A percentile compares a stretch with the other conserved stretches of the same genome.
These are phyloP conservation scores for Machimus atricapillus DNA, from an alignment of 2,888 invertebrate species.

Conservation along the genomic window DNA sequence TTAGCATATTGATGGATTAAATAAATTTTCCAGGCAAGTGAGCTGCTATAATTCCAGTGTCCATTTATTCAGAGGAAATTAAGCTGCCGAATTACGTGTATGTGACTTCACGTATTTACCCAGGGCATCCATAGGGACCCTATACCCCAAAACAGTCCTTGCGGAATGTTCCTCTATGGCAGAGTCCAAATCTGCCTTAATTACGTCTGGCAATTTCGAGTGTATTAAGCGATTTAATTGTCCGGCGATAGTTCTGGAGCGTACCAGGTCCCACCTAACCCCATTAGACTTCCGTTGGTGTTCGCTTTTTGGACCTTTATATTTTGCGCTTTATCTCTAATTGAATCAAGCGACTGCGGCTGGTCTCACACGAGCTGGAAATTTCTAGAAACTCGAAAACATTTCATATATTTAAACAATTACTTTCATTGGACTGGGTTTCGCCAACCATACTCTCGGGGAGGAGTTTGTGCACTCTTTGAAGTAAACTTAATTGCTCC, in stretches of 20 bases:
- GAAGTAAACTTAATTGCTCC: neutral
- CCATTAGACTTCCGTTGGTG: neutral
- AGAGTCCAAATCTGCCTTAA: neutral
- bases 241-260: neutral
- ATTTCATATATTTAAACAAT: neutral
- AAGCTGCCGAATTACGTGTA: neutral
- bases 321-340: neutral
- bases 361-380: neutral
- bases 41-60: neutral
- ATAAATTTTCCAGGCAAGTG: constrained; percentile 22
- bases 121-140: neutral
- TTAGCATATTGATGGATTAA: constrained; percentile 28
- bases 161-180: neutral
- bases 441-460: neutral
- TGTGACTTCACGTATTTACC: neutral
- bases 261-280: neutral
- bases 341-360: neutral
- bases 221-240: constrained; percentile 3
- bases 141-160: neutral
- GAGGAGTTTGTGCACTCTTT: neutral
- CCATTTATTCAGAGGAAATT: neutral
- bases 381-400: neutral
- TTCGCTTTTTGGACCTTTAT: neutral
- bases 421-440: neutral
- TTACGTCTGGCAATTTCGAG: constrained; percentile 6